Base-by-base conservation (phyloP, 2,113 vertebrate genomes). In the Lepisosteus osseus region DNA sequence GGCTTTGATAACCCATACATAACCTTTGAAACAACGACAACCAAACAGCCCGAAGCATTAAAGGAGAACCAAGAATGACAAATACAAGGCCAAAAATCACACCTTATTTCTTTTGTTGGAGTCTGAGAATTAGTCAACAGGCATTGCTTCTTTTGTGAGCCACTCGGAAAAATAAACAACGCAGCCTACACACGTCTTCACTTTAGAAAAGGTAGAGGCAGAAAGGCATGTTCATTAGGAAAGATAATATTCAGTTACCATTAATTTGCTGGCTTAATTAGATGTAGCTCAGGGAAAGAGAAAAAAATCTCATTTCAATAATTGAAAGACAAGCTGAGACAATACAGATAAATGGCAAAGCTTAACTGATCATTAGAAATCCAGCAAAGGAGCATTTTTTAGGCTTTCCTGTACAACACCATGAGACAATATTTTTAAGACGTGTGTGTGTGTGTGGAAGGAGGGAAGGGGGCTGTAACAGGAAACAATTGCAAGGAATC, bases 191-290 rank as follows among this genome's bases (percentile, higher is more conserved):
- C 81, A 74, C 65, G 71, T 67, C 74, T 61, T 78, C 47, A 14
- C 80, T 72, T 47, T 6, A 62, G 74, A 79, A 74, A 43, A 42
- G 63, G 64, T n/a, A 54, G 65, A 72, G 76, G 79, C 86, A 83
- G 80, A 88, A 83, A 86, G 79, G 83, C 80, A 81, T 86, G 84
- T 89, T 87, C 83, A 87, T 88, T 87, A 83, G 84, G 80, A 79
- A 80, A 84, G 87, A 88, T 88, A 81, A 86, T 87, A 87, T 84
- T 85, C 88, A 83, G 80, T 81, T 78, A 78, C 73, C 70, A 83
- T 86, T 88, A 82, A 86, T 88, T 86, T 81, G 82, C 79, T 76
- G 72, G 72, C 73, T 79, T 86, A 90, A 90, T 88, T 90, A 81
- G 84, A 88, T 85, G 83, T 78, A 83, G 86, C 82, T 77, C 70